phyloP scores from a whole-genome alignment of 37 sponge, comb jelly and placozoan species.

The Halichondria panicea region DNA sequence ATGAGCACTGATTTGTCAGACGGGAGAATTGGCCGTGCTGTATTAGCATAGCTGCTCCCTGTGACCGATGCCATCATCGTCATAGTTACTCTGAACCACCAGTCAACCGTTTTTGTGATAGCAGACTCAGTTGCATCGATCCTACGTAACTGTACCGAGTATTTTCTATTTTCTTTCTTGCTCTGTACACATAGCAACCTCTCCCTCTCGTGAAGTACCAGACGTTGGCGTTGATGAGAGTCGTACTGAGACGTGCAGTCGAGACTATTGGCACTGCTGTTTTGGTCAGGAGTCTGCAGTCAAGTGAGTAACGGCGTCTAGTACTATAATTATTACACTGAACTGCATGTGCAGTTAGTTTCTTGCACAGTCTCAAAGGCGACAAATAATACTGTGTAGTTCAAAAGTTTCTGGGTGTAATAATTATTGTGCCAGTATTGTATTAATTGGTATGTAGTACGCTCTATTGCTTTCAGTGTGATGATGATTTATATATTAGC shows the following conservation, averaged over 20 bases:
- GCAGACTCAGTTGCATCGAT: not conserved
- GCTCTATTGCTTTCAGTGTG: no score
- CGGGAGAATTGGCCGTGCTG: not conserved
- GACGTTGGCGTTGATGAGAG: slow-evolving; percentile 31
- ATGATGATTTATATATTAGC: no score
- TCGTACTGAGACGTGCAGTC: slow-evolving; percentile 45
- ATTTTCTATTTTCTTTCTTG: not conserved
- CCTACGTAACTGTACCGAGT: not conserved
- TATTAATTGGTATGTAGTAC: no score
- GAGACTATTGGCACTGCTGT: slow-evolving; percentile 14
- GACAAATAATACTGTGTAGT: no score
- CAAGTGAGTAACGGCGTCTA: not conserved
- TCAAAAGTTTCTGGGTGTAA: no score
- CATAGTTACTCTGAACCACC: slow-evolving; percentile 76
- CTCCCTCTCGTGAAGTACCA: slow-evolving; percentile 41
- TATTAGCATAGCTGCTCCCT: slow-evolving; percentile 24
- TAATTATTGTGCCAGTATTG: no score
- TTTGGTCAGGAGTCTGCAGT: not conserved
- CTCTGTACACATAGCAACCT: not conserved
- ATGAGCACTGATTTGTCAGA: slow-evolving; percentile 19
- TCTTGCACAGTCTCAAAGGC: no score
- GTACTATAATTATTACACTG: no score
- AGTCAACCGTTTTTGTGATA: not conserved
- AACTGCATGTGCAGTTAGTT: no score
- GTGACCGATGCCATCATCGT: slow-evolving; percentile 14